These are phyloP conservation scores for Ectemnius continuus DNA, from an alignment of 2,888 invertebrate species.

Conservation along the genomic window DNA sequence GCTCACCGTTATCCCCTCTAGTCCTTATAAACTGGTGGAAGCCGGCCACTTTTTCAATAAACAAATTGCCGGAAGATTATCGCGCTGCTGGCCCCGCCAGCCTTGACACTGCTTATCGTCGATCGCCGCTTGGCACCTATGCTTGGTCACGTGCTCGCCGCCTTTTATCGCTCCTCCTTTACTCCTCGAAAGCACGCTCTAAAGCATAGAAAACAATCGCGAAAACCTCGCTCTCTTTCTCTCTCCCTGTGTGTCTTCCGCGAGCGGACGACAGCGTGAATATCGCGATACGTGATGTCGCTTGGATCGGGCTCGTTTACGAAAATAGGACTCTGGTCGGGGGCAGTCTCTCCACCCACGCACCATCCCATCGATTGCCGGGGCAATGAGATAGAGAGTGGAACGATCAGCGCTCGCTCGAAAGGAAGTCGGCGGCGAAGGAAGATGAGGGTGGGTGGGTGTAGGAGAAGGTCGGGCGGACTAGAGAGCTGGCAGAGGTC, in stretches of 20 bases:
- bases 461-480: background rate
- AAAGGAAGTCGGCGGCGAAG: too few relatives aligned
- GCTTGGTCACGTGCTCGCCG: background rate
- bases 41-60: conserved; percentile 7
- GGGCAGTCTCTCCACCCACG: background rate
- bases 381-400: too few relatives aligned
- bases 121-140: conserved; percentile 7
- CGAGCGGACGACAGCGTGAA: background rate
- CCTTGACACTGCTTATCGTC: conserved; percentile 4
- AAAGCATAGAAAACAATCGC: conserved; percentile 2
- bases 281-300: conserved; percentile 1
- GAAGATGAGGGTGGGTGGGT: too few relatives aligned
- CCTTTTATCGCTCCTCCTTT: background rate
- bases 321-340: background rate
- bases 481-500: background rate
- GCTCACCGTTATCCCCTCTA: background rate
- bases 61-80: conserved; percentile 7
- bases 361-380: background rate
- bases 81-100: background rate
- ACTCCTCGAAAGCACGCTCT: background rate
- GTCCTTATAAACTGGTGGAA: background rate
- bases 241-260: background rate
- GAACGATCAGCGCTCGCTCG: too few relatives aligned
- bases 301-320: background rate
- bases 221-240: background rate